These are phyloP conservation scores for Zaprionus nigranus DNA, from an alignment of 1,140 invertebrate genomes.

Conservation along the genomic window DNA sequence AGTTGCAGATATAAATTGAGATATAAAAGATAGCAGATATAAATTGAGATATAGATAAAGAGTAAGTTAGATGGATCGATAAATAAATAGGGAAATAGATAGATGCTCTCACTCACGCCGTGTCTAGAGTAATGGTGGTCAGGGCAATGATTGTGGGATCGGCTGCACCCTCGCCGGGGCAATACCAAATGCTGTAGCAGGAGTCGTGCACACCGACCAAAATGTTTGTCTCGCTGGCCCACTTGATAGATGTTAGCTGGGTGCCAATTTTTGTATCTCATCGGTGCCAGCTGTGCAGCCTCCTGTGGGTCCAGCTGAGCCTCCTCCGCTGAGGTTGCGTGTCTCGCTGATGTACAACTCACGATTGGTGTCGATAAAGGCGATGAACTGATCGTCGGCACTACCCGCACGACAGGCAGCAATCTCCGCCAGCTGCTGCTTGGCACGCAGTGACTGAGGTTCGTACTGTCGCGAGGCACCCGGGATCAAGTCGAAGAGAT, in stretches of 20 bases:
- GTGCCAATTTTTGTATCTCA: conserved; percentile 90
- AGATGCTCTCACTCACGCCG: conserved; percentile 87
- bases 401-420: conserved; percentile 90
- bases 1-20: background rate
- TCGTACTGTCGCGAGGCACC: conserved; percentile 90
- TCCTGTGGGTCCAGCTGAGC: conserved; percentile 40
- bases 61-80: background rate
- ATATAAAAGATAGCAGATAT: background rate
- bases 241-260: conserved; percentile 92
- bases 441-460: conserved; percentile 86
- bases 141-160: conserved; percentile 89
- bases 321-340: conserved; percentile 78
- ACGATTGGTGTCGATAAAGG: conserved; percentile 92
- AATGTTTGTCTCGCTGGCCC: conserved; percentile 94
- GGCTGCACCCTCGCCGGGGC: conserved; percentile 90
- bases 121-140: conserved; percentile 85
- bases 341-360: conserved; percentile 91
- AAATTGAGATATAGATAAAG: background rate
- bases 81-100: conserved; percentile 80
- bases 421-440: conserved; percentile 88
- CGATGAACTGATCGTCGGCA: conserved; percentile 89
- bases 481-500: conserved; percentile 91
- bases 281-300: conserved; percentile 28
- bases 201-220: conserved; percentile 93
- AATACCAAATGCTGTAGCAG: conserved; percentile 93